A percentile compares a stretch with the other conserved stretches of the same genome.
Conservation (phyloP, 2,113 vertebrate species). For the Alosa alosa region DNA sequence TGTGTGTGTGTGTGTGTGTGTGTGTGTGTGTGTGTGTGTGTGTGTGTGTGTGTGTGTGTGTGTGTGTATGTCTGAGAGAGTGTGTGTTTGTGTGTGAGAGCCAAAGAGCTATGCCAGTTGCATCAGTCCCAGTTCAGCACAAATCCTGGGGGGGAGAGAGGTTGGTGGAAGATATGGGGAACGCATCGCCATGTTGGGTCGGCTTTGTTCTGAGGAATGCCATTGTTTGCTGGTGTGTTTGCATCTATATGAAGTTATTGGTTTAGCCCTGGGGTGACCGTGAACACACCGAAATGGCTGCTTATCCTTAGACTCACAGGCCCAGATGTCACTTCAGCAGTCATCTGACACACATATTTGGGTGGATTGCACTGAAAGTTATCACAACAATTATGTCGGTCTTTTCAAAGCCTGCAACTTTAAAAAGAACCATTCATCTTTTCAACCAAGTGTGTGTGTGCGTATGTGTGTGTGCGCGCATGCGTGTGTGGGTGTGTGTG, state of each 20-base stretch:
- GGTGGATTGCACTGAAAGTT: no score
- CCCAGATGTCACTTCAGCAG: neutral
- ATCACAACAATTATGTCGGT: no score
- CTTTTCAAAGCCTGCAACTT: no score
- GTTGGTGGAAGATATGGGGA: neutral
- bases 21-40: no score
- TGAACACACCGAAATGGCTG: neutral
- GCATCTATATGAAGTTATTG: neutral
- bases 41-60: no score
- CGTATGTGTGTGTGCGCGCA: neutral
- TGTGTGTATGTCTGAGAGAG: neutral
- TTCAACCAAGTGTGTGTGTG: neutral
- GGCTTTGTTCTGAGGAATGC: neutral
- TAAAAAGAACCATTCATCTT: no score
- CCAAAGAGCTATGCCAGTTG: neutral
- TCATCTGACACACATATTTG: neutral
- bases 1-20: neutral
- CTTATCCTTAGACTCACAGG: neutral
- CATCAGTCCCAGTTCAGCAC: neutral
- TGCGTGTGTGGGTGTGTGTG: neutral
- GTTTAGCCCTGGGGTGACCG: neutral
- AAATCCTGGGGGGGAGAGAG: neutral
- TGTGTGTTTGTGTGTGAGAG: conserved; percentile 1
- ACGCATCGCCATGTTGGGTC: neutral
- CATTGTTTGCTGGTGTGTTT: neutral